Conservation (phyloP, 2,797 vertebrate genomes). For the Manis javanica region DNA sequence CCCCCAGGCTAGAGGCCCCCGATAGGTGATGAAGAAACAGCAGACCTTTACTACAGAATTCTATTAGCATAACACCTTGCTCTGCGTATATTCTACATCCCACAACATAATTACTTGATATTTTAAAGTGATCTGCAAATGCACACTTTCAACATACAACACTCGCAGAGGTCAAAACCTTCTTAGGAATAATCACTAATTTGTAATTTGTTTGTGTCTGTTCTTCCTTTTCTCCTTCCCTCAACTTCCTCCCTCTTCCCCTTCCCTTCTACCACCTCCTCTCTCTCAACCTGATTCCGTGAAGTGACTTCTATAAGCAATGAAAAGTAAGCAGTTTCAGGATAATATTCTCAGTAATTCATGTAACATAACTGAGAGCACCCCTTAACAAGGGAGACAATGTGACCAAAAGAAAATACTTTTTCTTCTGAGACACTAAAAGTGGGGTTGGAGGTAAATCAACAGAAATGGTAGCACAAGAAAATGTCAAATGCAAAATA, state of each 20-base stretch:
- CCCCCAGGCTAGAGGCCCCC: background rate
- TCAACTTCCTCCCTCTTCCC: background rate
- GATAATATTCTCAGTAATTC: background rate
- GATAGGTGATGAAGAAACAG: background rate
- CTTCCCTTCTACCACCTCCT: too few species aligned
- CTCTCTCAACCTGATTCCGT: background rate
- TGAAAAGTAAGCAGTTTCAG: background rate
- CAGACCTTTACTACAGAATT: background rate
- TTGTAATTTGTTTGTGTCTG: background rate
- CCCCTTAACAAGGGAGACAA: background rate
- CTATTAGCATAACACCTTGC: background rate
- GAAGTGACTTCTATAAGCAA: background rate
- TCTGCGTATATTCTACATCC: background rate
- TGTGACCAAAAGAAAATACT: background rate
- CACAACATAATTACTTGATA: background rate
- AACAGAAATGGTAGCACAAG: background rate
- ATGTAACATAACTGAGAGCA: background rate
- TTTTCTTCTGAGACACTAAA: background rate
- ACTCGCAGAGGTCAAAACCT: background rate
- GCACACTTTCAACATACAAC: background rate
- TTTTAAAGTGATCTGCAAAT: background rate
- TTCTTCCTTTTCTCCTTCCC: background rate
- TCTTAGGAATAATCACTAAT: background rate
- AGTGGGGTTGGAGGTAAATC: background rate
- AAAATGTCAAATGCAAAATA: conserved; percentile 32